Conservation (phyloP, 2,113 vertebrate species). For the Clarias magur region DNA sequence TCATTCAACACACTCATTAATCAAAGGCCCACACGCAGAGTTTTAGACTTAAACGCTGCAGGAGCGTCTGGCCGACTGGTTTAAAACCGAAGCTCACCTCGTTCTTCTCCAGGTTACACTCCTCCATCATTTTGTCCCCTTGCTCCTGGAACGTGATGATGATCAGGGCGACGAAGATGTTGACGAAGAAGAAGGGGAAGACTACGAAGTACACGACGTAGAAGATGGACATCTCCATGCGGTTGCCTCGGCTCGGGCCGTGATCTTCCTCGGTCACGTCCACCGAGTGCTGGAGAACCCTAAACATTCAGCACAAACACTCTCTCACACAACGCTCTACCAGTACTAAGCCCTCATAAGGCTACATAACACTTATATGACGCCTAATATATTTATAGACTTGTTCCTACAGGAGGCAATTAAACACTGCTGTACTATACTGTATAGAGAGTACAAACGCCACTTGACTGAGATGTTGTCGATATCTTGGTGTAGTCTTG, state of each 20-base stretch:
- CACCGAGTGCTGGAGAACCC: slow-evolving; percentile 95
- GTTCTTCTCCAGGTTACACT: slow-evolving; percentile 96
- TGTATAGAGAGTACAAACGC: not conserved
- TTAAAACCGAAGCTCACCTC: slow-evolving; percentile 75
- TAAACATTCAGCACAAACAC: slow-evolving; percentile 52
- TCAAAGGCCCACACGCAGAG: not conserved
- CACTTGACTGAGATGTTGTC: not conserved
- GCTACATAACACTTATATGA: not conserved
- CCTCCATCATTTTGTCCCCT: slow-evolving; percentile 99
- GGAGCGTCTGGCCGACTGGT: not conserved
- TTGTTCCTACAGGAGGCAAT: not conserved
- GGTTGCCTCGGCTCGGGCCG: slow-evolving; percentile 93
- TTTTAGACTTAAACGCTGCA: not conserved
- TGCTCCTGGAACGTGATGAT: slow-evolving; percentile 99
- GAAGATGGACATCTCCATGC: slow-evolving; percentile 99
- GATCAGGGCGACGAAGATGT: slow-evolving; percentile 98
- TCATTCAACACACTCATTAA: not conserved
- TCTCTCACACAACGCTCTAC: too few species aligned
- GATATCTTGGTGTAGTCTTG: not conserved
- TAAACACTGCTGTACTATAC: not conserved
- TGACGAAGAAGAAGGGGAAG: slow-evolving; percentile 99
- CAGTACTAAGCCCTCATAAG: too few species aligned
- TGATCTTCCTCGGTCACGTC: slow-evolving; percentile 95
- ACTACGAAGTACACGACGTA: slow-evolving; percentile 98
- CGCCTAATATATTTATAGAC: not conserved